Percentiles rank a stretch among this genome's conserved stretches.
phyloP scores from a whole-genome alignment of 1,140 invertebrate species.

The Philotrypesis tridentata region DNA sequence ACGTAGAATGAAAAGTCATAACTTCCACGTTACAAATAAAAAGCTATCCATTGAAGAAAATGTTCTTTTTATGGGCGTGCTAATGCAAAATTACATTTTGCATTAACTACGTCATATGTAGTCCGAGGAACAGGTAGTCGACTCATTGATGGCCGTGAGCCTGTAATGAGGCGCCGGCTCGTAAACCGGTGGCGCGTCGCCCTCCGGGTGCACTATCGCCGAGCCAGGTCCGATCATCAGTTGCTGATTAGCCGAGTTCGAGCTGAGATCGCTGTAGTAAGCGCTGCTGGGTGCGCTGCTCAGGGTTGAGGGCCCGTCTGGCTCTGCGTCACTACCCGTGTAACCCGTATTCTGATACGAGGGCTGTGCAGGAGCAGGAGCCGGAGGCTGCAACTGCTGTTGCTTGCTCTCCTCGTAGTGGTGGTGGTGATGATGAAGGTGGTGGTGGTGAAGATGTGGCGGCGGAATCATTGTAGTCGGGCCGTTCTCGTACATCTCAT shows the following conservation, averaged over 20 bases:
- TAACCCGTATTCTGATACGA: slow-evolving; percentile 83
- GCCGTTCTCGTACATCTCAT: slow-evolving; percentile 73
- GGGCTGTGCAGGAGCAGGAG: slow-evolving; percentile 72
- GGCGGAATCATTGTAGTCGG: slow-evolving; percentile 63
- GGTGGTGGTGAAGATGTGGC: slow-evolving; percentile 64
- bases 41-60: slow-evolving; percentile 18
- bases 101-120: slow-evolving; percentile 43
- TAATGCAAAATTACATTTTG: slow-evolving; percentile 30
- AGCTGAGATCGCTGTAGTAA: slow-evolving; percentile 80
- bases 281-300: slow-evolving; percentile 82
- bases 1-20: not conserved
- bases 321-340: slow-evolving; percentile 78
- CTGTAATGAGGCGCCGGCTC: slow-evolving; percentile 65
- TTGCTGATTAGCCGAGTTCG: slow-evolving; percentile 62
- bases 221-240: slow-evolving; percentile 50
- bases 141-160: slow-evolving; percentile 80
- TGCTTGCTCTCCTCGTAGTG: slow-evolving; percentile 56
- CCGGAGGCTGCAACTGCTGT: slow-evolving; percentile 58
- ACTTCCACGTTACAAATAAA: slow-evolving; percentile 15
- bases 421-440: slow-evolving; percentile 63
- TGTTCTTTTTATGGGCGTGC: not conserved
- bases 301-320: slow-evolving; percentile 75
- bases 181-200: slow-evolving; percentile 57
- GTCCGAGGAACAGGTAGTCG: slow-evolving; percentile 53
- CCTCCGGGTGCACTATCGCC: slow-evolving; percentile 62